phyloP scores from a whole-genome alignment of 2,113 vertebrate genomes.

The Ginglymostoma cirratum region DNA sequence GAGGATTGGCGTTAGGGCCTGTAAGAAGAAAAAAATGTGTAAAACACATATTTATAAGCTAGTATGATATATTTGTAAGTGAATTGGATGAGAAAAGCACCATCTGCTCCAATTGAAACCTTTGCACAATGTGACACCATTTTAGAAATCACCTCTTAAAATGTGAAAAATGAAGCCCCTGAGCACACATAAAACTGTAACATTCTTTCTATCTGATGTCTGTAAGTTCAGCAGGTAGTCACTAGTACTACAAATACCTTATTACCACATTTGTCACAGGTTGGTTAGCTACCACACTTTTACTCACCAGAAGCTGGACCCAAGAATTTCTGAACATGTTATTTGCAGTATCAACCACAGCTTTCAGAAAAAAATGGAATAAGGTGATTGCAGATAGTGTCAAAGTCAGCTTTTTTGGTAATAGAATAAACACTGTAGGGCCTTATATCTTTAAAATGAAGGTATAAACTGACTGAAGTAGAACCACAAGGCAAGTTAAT shows the following conservation, averaged over 20 bases:
- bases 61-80: not conserved
- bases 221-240: not conserved
- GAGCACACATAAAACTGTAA: not conserved
- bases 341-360: not conserved
- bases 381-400: not conserved
- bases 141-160: not conserved
- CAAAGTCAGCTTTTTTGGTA: not conserved
- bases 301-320: not conserved
- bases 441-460: not conserved
- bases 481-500: not conserved
- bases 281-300: not conserved
- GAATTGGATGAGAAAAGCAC: not conserved
- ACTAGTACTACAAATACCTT: not conserved
- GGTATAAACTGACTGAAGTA: not conserved
- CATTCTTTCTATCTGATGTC: not conserved
- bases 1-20: not conserved
- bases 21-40: not conserved
- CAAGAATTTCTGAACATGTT: not conserved
- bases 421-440: not conserved
- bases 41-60: not conserved
- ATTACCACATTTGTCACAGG: not conserved
- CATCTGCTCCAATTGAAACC: not conserved
- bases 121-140: not conserved
- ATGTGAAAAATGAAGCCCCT: not conserved
- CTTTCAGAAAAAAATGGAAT: not conserved